Percentiles rank a stretch among this genome's conserved stretches.
Conservation (phyloP, 2,113 vertebrate species). For the Vicugna pacos region DNA sequence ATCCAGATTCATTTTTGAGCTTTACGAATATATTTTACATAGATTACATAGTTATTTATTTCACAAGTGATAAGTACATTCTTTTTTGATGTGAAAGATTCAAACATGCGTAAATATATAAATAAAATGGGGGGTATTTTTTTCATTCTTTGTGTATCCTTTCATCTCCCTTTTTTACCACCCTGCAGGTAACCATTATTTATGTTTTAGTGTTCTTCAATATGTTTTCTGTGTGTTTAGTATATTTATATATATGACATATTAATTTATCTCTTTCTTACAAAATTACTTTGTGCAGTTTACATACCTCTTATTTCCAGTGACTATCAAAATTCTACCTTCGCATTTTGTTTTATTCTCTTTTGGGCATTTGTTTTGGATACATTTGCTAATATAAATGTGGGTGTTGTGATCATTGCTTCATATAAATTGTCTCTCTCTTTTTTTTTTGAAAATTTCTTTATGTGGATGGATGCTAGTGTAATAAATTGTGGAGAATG, state of each 20-base stretch:
- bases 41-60: background rate
- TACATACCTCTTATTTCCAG: background rate
- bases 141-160: background rate
- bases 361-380: background rate
- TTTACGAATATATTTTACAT: background rate
- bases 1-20: background rate
- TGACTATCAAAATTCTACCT: background rate
- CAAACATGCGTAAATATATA: background rate
- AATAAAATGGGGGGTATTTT: background rate
- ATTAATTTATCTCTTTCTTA: background rate
- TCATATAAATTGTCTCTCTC: background rate
- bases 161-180: background rate
- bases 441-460: background rate
- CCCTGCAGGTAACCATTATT: background rate
- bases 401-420: constrained; percentile 10
- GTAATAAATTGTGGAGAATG: background rate
- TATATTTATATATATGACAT: background rate
- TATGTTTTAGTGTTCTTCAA: background rate
- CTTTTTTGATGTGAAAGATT: background rate
- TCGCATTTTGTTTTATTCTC: background rate
- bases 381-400: constrained; percentile 16
- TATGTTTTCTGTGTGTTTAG: background rate
- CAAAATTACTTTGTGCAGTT: background rate
- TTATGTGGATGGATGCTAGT: background rate
- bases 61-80: background rate